Evolutionary conservation across 2,113 vertebrate genomes (phyloP).

Genomic region (Chitala chitala): DNA sequence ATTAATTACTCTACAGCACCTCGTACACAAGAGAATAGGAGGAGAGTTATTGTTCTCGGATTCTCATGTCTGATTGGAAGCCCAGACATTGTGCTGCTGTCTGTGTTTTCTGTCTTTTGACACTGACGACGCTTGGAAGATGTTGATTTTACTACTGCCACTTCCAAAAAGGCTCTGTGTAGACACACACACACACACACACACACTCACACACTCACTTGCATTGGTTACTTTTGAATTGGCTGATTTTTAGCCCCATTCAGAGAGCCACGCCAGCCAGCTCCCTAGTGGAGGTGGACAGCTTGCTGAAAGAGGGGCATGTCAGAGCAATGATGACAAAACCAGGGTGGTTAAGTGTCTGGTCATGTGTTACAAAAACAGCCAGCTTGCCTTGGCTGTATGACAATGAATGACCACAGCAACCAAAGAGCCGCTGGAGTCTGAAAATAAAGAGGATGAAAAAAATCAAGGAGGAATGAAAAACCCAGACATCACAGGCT

Average conservation of each 20-base stretch:
- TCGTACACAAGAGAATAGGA: background rate
- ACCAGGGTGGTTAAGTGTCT: background rate
- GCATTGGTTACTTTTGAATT: too few relatives aligned
- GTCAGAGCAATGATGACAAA: background rate
- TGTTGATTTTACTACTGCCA: background rate
- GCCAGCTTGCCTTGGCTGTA: background rate
- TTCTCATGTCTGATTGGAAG: background rate
- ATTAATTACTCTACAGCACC: background rate
- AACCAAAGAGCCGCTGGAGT: background rate
- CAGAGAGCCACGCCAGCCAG: too few relatives aligned
- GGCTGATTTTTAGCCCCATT: too few relatives aligned
- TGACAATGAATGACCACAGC: background rate
- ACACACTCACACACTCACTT: constrained; percentile 1
- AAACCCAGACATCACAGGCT: background rate
- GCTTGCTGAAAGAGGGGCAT: background rate
- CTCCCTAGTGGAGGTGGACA: too few relatives aligned
- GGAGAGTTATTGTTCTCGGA: background rate
- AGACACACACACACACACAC: background rate
- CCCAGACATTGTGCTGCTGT: background rate
- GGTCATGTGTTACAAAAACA: background rate
- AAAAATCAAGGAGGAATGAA: background rate
- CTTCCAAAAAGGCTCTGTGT: background rate
- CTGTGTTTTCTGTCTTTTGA: background rate
- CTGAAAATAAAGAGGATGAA: background rate
- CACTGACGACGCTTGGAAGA: background rate